phyloP scores from a whole-genome alignment of 2,797 vertebrate species.

The Trachurus trachurus region DNA sequence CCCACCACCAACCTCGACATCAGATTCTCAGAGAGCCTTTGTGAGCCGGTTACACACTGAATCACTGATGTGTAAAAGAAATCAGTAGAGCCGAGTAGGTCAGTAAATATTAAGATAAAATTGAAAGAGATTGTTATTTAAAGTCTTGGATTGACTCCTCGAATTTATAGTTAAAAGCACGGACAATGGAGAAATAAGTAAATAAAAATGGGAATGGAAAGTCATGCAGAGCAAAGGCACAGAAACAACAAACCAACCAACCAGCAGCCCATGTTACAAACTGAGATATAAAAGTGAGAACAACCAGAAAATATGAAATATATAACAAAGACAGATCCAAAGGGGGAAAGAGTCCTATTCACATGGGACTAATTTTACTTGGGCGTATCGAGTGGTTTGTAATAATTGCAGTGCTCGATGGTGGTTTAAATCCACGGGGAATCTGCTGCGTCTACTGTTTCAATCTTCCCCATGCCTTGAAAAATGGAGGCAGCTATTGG shows the following conservation, averaged over 20 bases:
- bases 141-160: not conserved
- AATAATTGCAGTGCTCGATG: constrained; percentile 55
- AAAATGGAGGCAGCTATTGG: constrained; percentile 43
- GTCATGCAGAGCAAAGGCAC: not conserved
- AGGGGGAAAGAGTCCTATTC: constrained; percentile 43
- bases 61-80: constrained; percentile 16
- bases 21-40: not conserved
- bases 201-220: not conserved
- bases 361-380: constrained; percentile 53
- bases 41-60: not conserved
- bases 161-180: constrained; percentile 8
- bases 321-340: constrained; percentile 38
- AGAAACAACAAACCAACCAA: constrained; percentile 7
- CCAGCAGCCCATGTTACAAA: constrained; percentile 12
- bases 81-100: not conserved
- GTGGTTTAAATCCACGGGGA: constrained; percentile 64
- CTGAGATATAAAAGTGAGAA: constrained; percentile 29
- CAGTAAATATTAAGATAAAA: constrained; percentile 7
- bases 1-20: not conserved
- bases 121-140: constrained; percentile 14
- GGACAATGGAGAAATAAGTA: not conserved
- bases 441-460: constrained; percentile 55
- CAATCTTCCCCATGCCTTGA: constrained; percentile 42
- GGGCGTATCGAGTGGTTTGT: constrained; percentile 56
- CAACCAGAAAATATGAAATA: constrained; percentile 30